Percentiles rank a stretch among this genome's conserved stretches.
Conservation (phyloP, 2,113 vertebrate genomes). For the Chaetura pelagica region DNA sequence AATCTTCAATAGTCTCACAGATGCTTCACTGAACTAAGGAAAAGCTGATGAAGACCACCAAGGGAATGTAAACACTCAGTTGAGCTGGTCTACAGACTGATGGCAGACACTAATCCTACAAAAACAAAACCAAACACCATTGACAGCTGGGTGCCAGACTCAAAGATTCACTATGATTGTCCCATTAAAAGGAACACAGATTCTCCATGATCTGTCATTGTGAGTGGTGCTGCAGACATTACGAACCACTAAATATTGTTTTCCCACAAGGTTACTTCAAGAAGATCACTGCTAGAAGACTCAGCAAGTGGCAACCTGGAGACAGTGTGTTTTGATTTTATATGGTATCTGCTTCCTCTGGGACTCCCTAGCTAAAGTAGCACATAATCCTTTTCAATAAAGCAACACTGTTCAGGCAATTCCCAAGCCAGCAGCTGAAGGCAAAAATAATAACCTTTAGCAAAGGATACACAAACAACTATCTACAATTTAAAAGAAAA, state of each 20-base stretch:
- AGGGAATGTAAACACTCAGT: neutral
- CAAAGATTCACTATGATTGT: neutral
- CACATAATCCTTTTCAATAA: constrained; percentile 51
- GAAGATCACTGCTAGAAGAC: neutral
- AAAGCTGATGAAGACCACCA: neutral
- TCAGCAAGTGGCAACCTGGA: neutral
- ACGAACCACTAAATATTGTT: neutral
- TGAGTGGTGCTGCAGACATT: neutral
- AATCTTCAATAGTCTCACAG: neutral
- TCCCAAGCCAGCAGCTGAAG: constrained; percentile 50
- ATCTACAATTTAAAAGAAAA: constrained; percentile 59
- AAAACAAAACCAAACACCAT: neutral
- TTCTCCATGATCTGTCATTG: neutral
- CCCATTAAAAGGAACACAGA: neutral
- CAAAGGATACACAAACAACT: constrained; percentile 63
- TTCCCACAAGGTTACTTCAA: neutral
- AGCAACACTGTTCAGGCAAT: constrained; percentile 45
- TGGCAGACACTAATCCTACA: neutral
- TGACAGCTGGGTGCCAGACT: neutral
- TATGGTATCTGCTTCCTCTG: constrained; percentile 7
- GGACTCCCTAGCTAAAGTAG: constrained; percentile 12
- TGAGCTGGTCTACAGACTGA: neutral
- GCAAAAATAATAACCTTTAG: constrained; percentile 56
- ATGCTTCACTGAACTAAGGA: neutral
- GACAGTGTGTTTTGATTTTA: constrained; percentile 38